A percentile compares a stretch with the other conserved stretches of the same genome.
These are phyloP conservation scores for Drosophila bifasciata DNA, from an alignment of 1,140 invertebrate genomes.

Conservation along the genomic window DNA sequence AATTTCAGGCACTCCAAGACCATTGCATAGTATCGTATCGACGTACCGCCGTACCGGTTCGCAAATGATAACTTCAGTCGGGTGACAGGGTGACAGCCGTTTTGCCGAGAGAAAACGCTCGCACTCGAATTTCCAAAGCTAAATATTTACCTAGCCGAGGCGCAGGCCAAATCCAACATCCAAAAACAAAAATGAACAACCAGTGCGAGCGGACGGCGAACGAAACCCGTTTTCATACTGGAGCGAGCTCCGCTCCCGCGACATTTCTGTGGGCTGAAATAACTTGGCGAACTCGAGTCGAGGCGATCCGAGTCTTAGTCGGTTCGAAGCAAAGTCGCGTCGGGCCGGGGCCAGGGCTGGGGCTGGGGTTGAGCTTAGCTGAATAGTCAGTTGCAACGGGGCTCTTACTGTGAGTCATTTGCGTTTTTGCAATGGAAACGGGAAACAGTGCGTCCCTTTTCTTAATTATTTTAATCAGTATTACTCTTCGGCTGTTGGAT, in stretches of 20 bases:
- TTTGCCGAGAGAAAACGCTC: constrained; percentile 25
- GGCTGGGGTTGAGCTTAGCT: background rate
- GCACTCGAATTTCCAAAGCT: constrained; percentile 47
- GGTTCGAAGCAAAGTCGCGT: background rate
- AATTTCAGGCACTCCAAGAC: too few species aligned
- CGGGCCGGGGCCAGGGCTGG: too few species aligned
- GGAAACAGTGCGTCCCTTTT: background rate
- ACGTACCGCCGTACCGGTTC: constrained; percentile 42
- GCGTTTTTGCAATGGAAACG: constrained; percentile 51
- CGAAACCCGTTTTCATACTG: constrained; percentile 65
- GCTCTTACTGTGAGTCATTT: constrained; percentile 59
- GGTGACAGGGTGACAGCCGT: constrained; percentile 17
- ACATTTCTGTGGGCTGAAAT: constrained; percentile 71
- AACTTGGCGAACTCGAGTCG: constrained; percentile 26
- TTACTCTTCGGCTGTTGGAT: too few species aligned
- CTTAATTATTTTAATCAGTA: background rate
- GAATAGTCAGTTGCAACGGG: background rate
- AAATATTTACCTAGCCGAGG: constrained; percentile 60
- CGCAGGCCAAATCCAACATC: constrained; percentile 32
- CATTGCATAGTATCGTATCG: too few species aligned
- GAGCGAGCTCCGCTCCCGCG: constrained; percentile 25
- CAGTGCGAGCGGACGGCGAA: constrained; percentile 3
- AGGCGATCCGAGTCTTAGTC: background rate
- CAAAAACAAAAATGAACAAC: constrained; percentile 8
- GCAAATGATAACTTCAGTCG: constrained; percentile 31